Evolutionary conservation across 2,888 invertebrate species (phyloP).

Genomic region (Criorhina ranunculi): DNA sequence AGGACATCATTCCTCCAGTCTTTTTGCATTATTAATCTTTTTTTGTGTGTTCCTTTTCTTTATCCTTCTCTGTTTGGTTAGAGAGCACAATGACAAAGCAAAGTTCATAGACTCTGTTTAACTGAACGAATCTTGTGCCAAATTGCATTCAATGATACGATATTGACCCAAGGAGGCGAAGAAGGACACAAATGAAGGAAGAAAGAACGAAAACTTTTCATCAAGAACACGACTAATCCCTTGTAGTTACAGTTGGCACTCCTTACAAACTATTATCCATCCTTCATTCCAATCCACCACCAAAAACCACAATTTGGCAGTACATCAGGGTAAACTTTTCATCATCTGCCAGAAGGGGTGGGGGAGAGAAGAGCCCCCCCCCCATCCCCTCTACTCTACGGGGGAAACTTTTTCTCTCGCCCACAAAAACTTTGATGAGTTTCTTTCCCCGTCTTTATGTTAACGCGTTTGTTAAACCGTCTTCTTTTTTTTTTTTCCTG

Average conservation of each 20-base stretch:
- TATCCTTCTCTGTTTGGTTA: background rate
- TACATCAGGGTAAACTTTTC: constrained; percentile 51
- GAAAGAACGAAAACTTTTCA: constrained; percentile 40
- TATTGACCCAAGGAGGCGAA: constrained; percentile 20
- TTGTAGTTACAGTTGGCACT: constrained; percentile 58
- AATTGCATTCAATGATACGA: constrained; percentile 39
- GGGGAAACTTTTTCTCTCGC: constrained; percentile 51
- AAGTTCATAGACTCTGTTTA: background rate
- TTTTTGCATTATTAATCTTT: constrained; percentile 45
- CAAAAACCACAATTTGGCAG: constrained; percentile 65
- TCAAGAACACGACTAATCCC: constrained; percentile 45
- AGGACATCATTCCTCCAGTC: constrained; percentile 19
- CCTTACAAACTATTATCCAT: constrained; percentile 45
- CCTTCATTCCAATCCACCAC: background rate
- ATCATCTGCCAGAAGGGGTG: constrained; percentile 41
- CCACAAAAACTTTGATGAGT: constrained; percentile 67
- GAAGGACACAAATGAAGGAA: background rate
- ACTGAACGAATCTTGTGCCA: constrained; percentile 21
- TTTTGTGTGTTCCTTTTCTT: background rate
- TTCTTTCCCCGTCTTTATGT: constrained; percentile 41
- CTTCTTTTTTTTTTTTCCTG: background rate
- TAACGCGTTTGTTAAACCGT: constrained; percentile 17
- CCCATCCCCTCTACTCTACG: background rate
- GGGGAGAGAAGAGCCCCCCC: constrained; percentile 1
- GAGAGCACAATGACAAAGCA: constrained; percentile 10